Evolutionary conservation across 2,888 invertebrate genomes (phyloP), one percentile per base, ranked within the genome.

Genomic region (Drosophila stalkeri): DNA sequence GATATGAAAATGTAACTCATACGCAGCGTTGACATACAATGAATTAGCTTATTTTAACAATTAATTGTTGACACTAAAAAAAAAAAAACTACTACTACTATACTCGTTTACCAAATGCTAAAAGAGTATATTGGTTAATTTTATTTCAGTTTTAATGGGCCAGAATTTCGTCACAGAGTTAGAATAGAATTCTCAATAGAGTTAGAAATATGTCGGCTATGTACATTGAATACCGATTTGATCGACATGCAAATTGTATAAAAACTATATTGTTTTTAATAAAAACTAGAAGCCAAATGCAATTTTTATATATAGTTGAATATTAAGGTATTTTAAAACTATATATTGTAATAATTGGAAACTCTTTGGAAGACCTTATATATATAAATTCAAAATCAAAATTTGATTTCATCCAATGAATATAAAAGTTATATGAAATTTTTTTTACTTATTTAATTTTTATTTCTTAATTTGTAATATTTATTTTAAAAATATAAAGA

Each of bases 21-120:
- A 70, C 51, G 70, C 69, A 57, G 31, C 52, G 71, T 69, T 41
- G 41, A n/a, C 68, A 33, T 18, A 37, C 43, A 55, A 66, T 69
- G 54, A 69, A 39, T 23, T 44, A 37, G 65, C 35, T 23, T 35
- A 59, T 62, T 46, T 52, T 16, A 33, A 51, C 27, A 57, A 44
- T 62, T 62, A 43, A 70, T 62, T 56, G 51, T 59, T 47, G 44
- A n/a, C 71, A 57, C 41, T 60, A 27, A 27, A 27, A 27, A 27
- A 27, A 27, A 27, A 37, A 52, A 41, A 16, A 41, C n/a, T 31
- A 47, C n/a, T 39, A 31, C 27, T 16, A 2, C 6, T 37, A 18
- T 18, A n/a, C 37, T 16, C 37, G 16, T 43, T 56, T 43, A 16
- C 18, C 18, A 18, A 31, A 18, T 49, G 11, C 23, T 23, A 37